Evolutionary conservation across 2,888 invertebrate genomes (phyloP), one percentile per base, ranked within the genome.

Genomic region (Gymnoscelis rufifasciata): DNA sequence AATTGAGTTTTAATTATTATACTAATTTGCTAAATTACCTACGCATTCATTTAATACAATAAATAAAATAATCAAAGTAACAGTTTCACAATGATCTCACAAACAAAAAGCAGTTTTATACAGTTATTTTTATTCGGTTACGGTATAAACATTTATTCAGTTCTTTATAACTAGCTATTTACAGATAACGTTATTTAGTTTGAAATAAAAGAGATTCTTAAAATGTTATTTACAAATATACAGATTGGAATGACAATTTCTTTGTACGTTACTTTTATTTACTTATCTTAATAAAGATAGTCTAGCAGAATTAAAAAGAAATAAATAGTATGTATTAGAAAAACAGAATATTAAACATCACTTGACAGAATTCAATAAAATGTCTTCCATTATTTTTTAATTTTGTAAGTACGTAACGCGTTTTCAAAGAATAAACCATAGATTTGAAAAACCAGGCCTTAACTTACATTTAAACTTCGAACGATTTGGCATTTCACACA

Each of bases 241-340:
- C 83, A 84, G 67, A 57, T 74, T 75, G 68, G 71, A 78, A 76
- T 83, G 75, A 81, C 76, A 74, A 64, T 69, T 70, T 66, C 71
- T 79, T 87, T 87, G 87, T 87, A 87, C 87, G 87, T 80, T 81
- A 82, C 68, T 75, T 71, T 77, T 51, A 52, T 52, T 46, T 50
- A 36, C 55, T 57, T 54, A 47, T 24, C 51, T 42, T 58, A 59
- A 48, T 41, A 54, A 55, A 15, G 1, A 19, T 6, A 19, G 11
- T 10, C 10, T 33, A 10, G 10, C 35, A n/a, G n/a, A n/a, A n/a
- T n/a, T n/a, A n/a, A n/a, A n/a, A n/a, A n/a, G n/a, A n/a, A n/a
- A n/a, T n/a, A n/a, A n/a, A n/a, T n/a, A n/a, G n/a, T n/a, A n/a
- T n/a, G n/a, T n/a, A n/a, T n/a, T n/a, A n/a, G n/a, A n/a, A n/a